Percentiles rank a stretch among this genome's conserved stretches.
phyloP scores from a whole-genome alignment of 2,888 invertebrate genomes.

The Rotaria macrura region DNA sequence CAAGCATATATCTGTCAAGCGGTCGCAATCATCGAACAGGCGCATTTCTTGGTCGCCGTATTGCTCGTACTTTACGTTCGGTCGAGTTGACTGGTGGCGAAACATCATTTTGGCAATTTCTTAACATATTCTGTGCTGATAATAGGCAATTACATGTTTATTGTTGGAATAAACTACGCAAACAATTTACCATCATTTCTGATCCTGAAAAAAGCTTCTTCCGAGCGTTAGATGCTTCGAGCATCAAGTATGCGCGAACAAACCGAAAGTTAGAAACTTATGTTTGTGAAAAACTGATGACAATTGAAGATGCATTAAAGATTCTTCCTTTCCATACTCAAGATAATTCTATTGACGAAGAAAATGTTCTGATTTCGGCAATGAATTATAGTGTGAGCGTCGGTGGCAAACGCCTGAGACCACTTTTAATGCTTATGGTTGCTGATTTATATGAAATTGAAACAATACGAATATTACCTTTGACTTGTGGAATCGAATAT shows the following conservation, averaged over 20 bases:
- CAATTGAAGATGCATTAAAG: not conserved
- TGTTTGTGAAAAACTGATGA: not conserved
- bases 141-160: not conserved
- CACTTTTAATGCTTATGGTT: not conserved
- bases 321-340: not conserved
- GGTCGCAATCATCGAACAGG: not conserved
- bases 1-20: not conserved
- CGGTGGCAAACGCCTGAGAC: slow-evolving; percentile 20
- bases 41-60: slow-evolving; percentile 6
- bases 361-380: not conserved
- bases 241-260: not conserved
- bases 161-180: not conserved
- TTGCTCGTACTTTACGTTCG: not conserved
- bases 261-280: slow-evolving; percentile 13
- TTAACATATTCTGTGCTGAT: not conserved
- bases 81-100: not conserved
- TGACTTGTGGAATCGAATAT: slow-evolving; percentile 1
- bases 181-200: not conserved
- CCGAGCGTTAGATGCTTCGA: not conserved
- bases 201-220: slow-evolving; percentile 6
- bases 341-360: not conserved
- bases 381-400: slow-evolving; percentile 15
- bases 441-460: not conserved
- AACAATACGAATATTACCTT: not conserved
- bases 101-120: not conserved